Evolutionary conservation across 2,888 invertebrate genomes (phyloP), one percentile per base, ranked within the genome.

Genomic region (Drosophila eohydei): DNA sequence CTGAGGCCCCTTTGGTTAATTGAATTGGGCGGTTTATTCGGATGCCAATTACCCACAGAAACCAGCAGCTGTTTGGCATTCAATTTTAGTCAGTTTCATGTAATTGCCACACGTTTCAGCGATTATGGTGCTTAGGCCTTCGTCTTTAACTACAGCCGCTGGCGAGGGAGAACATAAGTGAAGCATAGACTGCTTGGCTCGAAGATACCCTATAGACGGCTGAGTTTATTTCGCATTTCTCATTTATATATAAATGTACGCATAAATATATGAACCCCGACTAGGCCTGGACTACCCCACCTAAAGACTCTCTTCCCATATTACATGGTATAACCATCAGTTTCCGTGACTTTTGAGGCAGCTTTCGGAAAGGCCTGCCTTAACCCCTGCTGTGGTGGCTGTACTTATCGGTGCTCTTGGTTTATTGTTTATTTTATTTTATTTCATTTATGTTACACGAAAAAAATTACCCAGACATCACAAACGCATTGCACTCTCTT

Each of bases 31-130:
- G 79, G 51, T 57, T 38, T 48, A 54, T 48, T n/a, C 14, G 9
- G 21, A 44, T 16, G 28, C 16, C 38, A 58, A 58, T 58, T 78
- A 59, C 54, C 58, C 55, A 60, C 57, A 48, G 51, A 65, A 66
- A 55, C 50, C 74, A 70, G 73, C 84, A 78, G 87, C 78, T 83
- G 85, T 68, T 85, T 72, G 83, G 71, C 85, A 84, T 88, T 88
- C 85, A 81, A 74, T 80, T 81, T 83, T 66, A 54, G 69, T 67
- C 81, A 80, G 83, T 76, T 86, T 78, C 79, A 61, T 88, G 87
- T 85, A 85, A 85, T 85, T 85, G 86, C 81, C 86, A 83, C 84
- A 85, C 84, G 84, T 85, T 88, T 86, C 57, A 78, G 81, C 86
- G 88, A 85, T 85, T 85, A 85, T 86, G 86, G 79, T 78, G 83